phyloP scores from a whole-genome alignment of 1,140 invertebrate species.

The Cydia pomonella region DNA sequence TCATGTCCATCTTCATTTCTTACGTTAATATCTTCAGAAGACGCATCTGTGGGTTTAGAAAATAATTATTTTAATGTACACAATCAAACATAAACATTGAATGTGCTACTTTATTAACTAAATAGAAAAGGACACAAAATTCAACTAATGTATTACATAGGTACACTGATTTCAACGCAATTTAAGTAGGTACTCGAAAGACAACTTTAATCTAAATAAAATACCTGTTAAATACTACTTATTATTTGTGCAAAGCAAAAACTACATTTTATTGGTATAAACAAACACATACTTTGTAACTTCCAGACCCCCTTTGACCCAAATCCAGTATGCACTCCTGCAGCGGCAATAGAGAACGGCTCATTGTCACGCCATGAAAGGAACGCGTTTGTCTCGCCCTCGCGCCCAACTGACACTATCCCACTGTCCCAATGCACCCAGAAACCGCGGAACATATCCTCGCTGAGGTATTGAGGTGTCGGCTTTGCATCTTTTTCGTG shows the following conservation, averaged over 20 bases:
- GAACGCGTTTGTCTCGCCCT: background rate
- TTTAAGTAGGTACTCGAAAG: background rate
- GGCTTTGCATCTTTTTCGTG: slow-evolving; percentile 42
- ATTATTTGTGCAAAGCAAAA: background rate
- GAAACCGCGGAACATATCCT: background rate
- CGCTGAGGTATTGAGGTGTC: slow-evolving; percentile 1
- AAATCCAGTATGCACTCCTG: slow-evolving; percentile 9
- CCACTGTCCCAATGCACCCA: slow-evolving; percentile 2
- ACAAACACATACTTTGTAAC: background rate
- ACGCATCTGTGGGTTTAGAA: background rate
- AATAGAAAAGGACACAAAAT: no score
- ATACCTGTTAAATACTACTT: no score
- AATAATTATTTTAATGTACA: background rate
- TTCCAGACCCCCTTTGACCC: background rate
- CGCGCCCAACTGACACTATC: background rate
- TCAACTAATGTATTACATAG: background rate
- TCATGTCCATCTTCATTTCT: background rate
- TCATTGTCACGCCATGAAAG: background rate
- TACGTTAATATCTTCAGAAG: background rate
- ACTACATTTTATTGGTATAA: background rate
- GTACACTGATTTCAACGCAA: background rate
- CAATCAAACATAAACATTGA: no score
- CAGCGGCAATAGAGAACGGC: background rate
- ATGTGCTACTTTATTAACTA: no score
- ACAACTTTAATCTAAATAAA: no score